A percentile compares a stretch with the other conserved stretches of the same genome.
These are phyloP conservation scores for Thunnus maccoyii DNA, from an alignment of 2,113 vertebrate genomes.

Conservation along the genomic window DNA sequence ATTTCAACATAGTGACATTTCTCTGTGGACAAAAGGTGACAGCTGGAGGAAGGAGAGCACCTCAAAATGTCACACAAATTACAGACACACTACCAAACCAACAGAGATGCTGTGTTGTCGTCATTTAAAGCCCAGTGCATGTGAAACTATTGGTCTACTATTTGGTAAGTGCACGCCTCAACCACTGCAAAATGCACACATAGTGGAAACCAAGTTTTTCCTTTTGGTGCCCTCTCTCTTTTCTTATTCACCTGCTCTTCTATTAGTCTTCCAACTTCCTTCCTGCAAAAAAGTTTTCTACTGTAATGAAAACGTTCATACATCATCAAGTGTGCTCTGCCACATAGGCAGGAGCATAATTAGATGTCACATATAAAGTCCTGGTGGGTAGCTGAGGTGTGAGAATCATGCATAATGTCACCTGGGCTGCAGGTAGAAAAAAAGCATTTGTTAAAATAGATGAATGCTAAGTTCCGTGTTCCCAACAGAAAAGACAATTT, in stretches of 20 bases:
- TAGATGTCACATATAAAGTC: neutral
- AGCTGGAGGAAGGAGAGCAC: neutral
- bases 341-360: neutral
- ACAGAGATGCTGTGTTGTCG: neutral
- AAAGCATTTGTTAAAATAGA: neutral
- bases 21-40: neutral
- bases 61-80: conserved; percentile 49
- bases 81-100: neutral
- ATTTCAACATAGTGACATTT: conserved; percentile 52
- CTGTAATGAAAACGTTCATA: neutral
- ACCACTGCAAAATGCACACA: neutral
- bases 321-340: neutral
- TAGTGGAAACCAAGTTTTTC: no score
- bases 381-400: neutral
- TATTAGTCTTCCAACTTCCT: neutral
- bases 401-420: neutral
- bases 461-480: no score
- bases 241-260: neutral
- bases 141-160: neutral
- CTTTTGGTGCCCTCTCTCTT: neutral
- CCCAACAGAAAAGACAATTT: no score
- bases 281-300: accelerated
- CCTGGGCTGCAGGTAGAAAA: neutral
- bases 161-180: neutral
- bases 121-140: neutral